These are phyloP conservation scores for Camelus dromedarius DNA, from an alignment of 2,113 vertebrate genomes.

Conservation along the genomic window DNA sequence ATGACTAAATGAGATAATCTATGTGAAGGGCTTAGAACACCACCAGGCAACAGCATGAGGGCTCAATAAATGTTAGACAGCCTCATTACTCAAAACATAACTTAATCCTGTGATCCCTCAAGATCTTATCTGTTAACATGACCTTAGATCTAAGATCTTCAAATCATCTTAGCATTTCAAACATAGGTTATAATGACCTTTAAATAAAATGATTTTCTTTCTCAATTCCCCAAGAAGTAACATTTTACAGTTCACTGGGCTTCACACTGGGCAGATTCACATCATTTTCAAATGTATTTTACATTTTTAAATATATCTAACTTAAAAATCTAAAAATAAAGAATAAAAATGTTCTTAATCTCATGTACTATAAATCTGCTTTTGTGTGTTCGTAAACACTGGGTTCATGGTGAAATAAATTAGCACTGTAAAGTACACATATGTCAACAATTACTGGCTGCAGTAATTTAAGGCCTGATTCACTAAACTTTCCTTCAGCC, in stretches of 20 bases:
- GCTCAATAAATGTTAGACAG: not conserved
- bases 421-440: slow-evolving; percentile 81
- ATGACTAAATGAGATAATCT: slow-evolving; percentile 23
- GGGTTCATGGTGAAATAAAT: slow-evolving; percentile 84
- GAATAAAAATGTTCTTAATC: slow-evolving; percentile 72
- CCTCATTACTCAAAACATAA: slow-evolving; percentile 54
- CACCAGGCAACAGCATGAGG: not conserved
- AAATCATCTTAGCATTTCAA: slow-evolving; percentile 78
- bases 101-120: slow-evolving; percentile 75
- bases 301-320: slow-evolving; percentile 31
- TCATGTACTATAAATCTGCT: slow-evolving; percentile 80
- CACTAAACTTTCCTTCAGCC: slow-evolving; percentile 70
- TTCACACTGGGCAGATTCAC: not conserved
- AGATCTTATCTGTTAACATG: slow-evolving; percentile 74
- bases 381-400: slow-evolving; percentile 82
- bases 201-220: slow-evolving; percentile 62
- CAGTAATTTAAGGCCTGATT: slow-evolving; percentile 76
- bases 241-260: not conserved
- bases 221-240: not conserved
- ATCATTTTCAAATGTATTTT: not conserved
- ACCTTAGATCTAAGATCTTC: slow-evolving; percentile 76
- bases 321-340: slow-evolving; percentile 62
- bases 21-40: not conserved
- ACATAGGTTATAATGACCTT: slow-evolving; percentile 61
- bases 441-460: slow-evolving; percentile 82